A percentile compares a stretch with the other conserved stretches of the same genome.
Evolutionary conservation across 2,888 invertebrate species (phyloP).

Genomic region (Pollenia angustigena): DNA sequence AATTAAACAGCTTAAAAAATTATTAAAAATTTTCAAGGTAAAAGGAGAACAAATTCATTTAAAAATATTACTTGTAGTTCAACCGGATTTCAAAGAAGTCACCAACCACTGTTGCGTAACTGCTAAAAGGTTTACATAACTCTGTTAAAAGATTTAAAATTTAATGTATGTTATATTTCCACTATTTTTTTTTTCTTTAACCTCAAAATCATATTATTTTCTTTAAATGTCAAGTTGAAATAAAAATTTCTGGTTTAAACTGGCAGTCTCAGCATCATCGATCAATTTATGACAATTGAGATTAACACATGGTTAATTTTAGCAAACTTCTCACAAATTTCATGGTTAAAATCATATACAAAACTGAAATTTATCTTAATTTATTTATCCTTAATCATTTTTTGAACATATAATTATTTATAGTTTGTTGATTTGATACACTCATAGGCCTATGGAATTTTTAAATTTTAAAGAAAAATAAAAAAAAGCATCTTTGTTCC

Average conservation of each 20-base stretch:
- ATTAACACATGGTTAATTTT: not conserved
- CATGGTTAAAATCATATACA: constrained; percentile 55
- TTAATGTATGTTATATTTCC: not conserved
- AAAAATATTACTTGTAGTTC: no score
- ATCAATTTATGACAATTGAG: constrained; percentile 40
- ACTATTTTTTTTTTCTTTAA: not conserved
- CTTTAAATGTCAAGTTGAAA: constrained; percentile 31
- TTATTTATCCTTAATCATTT: constrained; percentile 63
- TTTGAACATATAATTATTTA: constrained; percentile 25
- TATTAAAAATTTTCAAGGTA: no score
- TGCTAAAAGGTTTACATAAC: no score
- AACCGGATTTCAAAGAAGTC: no score
- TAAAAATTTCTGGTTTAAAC: constrained; percentile 13
- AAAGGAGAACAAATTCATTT: no score
- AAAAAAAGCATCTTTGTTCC: not conserved
- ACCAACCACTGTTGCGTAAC: no score
- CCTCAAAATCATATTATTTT: not conserved
- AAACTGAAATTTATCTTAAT: constrained; percentile 55
- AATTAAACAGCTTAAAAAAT: no score
- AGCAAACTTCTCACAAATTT: constrained; percentile 3
- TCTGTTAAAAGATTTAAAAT: no score
- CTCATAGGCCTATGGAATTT: constrained; percentile 17
- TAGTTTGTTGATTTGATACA: constrained; percentile 37
- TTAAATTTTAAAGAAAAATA: not conserved
- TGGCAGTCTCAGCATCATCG: constrained; percentile 27